Base-by-base conservation (phyloP, 2,797 vertebrate species). In the Lagodon rhomboides region DNA sequence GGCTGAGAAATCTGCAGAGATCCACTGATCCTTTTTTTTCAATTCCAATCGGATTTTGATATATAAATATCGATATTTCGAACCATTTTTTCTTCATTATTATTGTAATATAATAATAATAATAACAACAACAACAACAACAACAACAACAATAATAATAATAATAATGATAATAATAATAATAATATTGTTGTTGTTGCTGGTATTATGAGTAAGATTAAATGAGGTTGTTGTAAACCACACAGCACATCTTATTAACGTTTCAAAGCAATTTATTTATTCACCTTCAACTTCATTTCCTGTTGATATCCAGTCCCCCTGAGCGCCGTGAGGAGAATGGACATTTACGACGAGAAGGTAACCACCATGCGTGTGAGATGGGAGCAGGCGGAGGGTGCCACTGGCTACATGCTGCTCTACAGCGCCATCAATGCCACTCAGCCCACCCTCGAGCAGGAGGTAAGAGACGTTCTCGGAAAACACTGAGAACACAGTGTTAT, bases 361-460 rank as follows among this genome's bases (percentile, higher is more conserved):
- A 98, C 97, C 75, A 96, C 95, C 75, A 98, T 99, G 98, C 91
- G 94, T 18, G 97, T 98, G 79, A 96, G 95, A 83, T 99, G 98
- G 98, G 95, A 97, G 79, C 87, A 92, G 53, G 96, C 94, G 0
- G 72, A 9, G 5, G 97, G 96, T 43, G 97, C 97, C 56, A 96
- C 97, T 2, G 96, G 97, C 69, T 99, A 99, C 91, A 93, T 94
- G 82, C 83, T 99, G 82, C 95, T 95, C 3, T 97, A 99, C 59
- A 95, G 94, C 0, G 92, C 98, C 77, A 87, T 96, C 80, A 97
- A 98, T 53, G 96, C 96, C 73, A 97, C 96, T 22, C 77, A 95
- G 68, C 91, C 96, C 46, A 77, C 92, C n/a, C 44, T 50, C 8
- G 95, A 97, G 74, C 95, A 96, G 92, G 97, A 99, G 96, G 98